Evolutionary conservation across 2,113 vertebrate species (phyloP).

Genomic region (Maccullochella peelii): DNA sequence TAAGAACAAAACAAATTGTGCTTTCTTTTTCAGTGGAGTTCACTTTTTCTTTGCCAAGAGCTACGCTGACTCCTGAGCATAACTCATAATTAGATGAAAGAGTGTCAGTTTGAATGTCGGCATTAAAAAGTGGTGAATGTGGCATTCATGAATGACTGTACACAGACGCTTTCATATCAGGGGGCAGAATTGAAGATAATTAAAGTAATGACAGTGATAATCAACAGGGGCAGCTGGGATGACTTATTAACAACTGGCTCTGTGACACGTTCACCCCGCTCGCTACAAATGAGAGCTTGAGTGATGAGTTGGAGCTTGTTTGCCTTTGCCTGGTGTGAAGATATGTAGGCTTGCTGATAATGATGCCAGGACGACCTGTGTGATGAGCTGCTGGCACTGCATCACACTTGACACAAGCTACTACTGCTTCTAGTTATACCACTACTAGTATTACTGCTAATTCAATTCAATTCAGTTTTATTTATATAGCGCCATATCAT

Average conservation of each 20-base stretch:
- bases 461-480: too few species aligned
- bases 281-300: constrained; percentile 78
- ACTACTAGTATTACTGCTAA: too few species aligned
- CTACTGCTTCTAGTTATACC: not conserved
- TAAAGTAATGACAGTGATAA: constrained; percentile 84
- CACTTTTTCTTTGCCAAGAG: constrained; percentile 60
- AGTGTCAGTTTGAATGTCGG: constrained; percentile 76
- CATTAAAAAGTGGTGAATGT: constrained; percentile 72
- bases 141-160: constrained; percentile 77
- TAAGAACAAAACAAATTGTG: constrained; percentile 61
- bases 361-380: constrained; percentile 51
- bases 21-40: constrained; percentile 45
- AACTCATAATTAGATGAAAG: constrained; percentile 79
- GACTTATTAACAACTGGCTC: constrained; percentile 82
- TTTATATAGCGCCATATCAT: too few species aligned
- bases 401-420: constrained; percentile 24
- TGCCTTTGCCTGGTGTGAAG: constrained; percentile 56
- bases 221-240: constrained; percentile 81
- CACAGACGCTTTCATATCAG: constrained; percentile 68
- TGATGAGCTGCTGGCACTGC: constrained; percentile 43
- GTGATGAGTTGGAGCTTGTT: constrained; percentile 74
- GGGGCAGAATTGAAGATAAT: constrained; percentile 81
- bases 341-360: constrained; percentile 64
- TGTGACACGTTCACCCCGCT: constrained; percentile 75
- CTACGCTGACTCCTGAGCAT: constrained; percentile 63